phyloP scores from a whole-genome alignment of 1,140 invertebrate genomes.

The Drosophila navojoa region DNA sequence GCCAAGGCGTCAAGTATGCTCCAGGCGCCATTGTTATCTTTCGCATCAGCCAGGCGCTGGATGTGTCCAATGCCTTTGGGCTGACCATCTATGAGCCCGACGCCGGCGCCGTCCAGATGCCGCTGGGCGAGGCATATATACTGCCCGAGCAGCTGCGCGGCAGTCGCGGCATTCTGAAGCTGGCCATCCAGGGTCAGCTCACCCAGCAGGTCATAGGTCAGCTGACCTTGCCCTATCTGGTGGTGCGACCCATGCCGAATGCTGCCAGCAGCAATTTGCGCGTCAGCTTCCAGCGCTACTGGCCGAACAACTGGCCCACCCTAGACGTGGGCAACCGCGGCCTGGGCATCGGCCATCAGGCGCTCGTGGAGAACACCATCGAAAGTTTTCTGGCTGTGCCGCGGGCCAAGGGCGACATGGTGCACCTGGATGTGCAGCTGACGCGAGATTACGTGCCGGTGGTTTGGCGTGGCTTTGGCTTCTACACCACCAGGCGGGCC shows the following conservation, averaged over 20 bases:
- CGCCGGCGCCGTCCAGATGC: neutral
- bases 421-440: slow-evolving; percentile 97
- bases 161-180: slow-evolving; percentile 89
- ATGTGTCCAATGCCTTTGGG: slow-evolving; percentile 46
- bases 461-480: slow-evolving; percentile 97
- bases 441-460: slow-evolving; percentile 96
- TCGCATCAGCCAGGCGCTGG: slow-evolving; percentile 57
- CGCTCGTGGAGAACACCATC: slow-evolving; percentile 94
- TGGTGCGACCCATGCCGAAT: slow-evolving; percentile 89
- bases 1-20: slow-evolving; percentile 48
- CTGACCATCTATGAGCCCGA: slow-evolving; percentile 47
- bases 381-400: slow-evolving; percentile 94
- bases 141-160: slow-evolving; percentile 76
- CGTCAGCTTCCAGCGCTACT: slow-evolving; percentile 91
- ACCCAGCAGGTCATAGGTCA: slow-evolving; percentile 73
- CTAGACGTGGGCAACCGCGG: slow-evolving; percentile 96
- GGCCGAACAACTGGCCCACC: slow-evolving; percentile 92
- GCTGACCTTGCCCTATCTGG: slow-evolving; percentile 86
- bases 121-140: slow-evolving; percentile 92
- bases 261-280: slow-evolving; percentile 90
- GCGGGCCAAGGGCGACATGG: slow-evolving; percentile 94
- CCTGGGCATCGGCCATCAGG: slow-evolving; percentile 87
- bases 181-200: slow-evolving; percentile 75
- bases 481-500: slow-evolving; percentile 85
- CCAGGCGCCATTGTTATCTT: slow-evolving; percentile 58